Base-by-base conservation (phyloP, 2,888 invertebrate species). In the Physocephala rufipes region DNA sequence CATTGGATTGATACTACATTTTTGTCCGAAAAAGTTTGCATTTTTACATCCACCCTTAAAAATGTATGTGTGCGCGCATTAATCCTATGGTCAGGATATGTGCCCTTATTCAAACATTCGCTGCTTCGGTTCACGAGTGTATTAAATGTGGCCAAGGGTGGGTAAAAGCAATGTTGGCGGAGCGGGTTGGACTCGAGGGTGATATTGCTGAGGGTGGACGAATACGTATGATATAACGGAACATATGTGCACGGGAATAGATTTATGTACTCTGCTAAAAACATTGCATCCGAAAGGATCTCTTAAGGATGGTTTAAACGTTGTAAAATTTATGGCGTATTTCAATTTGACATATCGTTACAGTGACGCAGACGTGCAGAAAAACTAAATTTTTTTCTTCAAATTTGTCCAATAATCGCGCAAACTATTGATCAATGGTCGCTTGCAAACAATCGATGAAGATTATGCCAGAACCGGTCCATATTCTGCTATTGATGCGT, bases 261-360 rank as follows among this genome's bases (percentile, higher is more conserved):
- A 13, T 53, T 1, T 30, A 7, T 28, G 24, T 47, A 5, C 9
- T 2, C 15, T 65, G 15, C 43, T 67, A 47, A 59, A 26, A 15
- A 16, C 45, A 26, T 26, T 59, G 13, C 16, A 28, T 47, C 67
- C 58, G 13, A 59, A 47, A 58, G 45, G 65, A 36, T 47, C 26
- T 15, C 58, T 16, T 28, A 58, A 16, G 26, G 24, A 58, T 16
- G 15, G 2, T 63, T 67, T 67, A 75, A 74, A 73, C 72, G 73
- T 76, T 74, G 62, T 74, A 73, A 76, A 81, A 82, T 82, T 82
- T 82, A 82, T 82, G 81, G 78, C 80, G 77, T 79, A 81, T 82
- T 81, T 79, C 80, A 80, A 76, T 77, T 78, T 81, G 83, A 82
- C 81, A 76, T 61, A 71, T 65, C 30, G 66, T 19, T 51, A 66